Evolutionary conservation across 2,888 invertebrate species (phyloP).

Genomic region (Tenthredo notha): DNA sequence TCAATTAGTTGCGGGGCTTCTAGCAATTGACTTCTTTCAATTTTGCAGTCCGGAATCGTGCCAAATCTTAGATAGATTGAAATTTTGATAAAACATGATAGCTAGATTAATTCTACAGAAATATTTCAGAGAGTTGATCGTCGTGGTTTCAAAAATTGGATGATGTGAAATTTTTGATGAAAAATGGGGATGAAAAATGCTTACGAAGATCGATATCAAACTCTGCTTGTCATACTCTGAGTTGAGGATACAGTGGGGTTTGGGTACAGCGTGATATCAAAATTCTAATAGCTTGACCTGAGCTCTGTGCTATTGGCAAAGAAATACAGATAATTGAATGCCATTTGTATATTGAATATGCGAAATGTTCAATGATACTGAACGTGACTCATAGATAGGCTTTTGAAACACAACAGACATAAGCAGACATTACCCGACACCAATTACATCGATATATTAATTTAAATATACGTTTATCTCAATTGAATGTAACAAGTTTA

Average conservation of each 20-base stretch:
- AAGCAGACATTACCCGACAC: slow-evolving; percentile 72
- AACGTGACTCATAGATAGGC: slow-evolving; percentile 2
- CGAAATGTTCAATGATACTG: slow-evolving; percentile 9
- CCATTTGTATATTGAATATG: not conserved
- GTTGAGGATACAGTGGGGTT: slow-evolving; percentile 44
- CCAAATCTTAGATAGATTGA: not conserved
- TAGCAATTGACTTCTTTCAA: not conserved
- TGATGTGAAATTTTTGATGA: not conserved
- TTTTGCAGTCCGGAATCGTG: not conserved
- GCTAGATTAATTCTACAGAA: not conserved
- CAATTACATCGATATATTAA: slow-evolving; percentile 69
- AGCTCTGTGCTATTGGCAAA: slow-evolving; percentile 6
- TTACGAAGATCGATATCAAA: not conserved
- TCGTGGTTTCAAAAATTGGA: not conserved
- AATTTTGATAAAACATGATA: not conserved
- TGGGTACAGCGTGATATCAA: slow-evolving; percentile 20
- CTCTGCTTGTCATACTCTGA: slow-evolving; percentile 36
- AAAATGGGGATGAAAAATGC: not conserved
- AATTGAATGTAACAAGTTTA: slow-evolving; percentile 13
- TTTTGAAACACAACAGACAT: slow-evolving; percentile 64
- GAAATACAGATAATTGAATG: not conserved
- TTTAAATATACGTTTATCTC: slow-evolving; percentile 58
- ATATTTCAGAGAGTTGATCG: not conserved
- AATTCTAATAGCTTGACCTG: slow-evolving; percentile 5
- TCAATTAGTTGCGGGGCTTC: not conserved